Evolutionary conservation across 1,140 invertebrate genomes (phyloP).

Genomic region (Mercenaria mercenaria): DNA sequence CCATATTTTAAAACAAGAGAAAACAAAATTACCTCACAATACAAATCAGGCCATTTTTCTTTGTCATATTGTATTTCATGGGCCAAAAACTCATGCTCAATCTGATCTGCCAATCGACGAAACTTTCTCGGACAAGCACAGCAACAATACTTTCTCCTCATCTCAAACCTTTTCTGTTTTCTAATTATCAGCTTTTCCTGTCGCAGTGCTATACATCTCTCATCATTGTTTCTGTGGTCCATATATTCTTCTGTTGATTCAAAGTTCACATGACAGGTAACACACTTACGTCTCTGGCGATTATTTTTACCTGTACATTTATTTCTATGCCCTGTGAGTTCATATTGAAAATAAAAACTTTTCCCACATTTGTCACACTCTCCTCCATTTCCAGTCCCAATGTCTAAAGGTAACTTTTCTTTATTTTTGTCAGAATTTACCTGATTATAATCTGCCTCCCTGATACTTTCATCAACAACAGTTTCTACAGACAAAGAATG

Average conservation of each 20-base stretch:
- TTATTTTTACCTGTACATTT: slow-evolving; percentile 41
- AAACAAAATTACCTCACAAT: slow-evolving; percentile 35
- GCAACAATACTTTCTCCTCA: slow-evolving; percentile 36
- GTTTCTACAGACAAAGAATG: not conserved
- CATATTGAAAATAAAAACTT: slow-evolving; percentile 27
- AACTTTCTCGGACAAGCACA: slow-evolving; percentile 47
- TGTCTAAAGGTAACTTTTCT: not conserved
- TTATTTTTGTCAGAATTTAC: not conserved
- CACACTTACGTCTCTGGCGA: slow-evolving; percentile 23
- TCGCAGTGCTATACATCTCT: slow-evolving; percentile 5
- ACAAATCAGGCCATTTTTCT: slow-evolving; percentile 49
- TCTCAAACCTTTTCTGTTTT: slow-evolving; percentile 3
- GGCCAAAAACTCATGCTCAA: slow-evolving; percentile 47
- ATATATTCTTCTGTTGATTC: slow-evolving; percentile 34
- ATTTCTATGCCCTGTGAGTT: slow-evolving; percentile 34
- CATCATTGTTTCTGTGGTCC: slow-evolving; percentile 38
- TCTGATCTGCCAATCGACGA: slow-evolving; percentile 39
- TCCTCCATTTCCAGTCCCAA: slow-evolving; percentile 4
- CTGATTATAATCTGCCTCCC: not conserved
- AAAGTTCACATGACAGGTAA: slow-evolving; percentile 32
- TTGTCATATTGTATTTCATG: slow-evolving; percentile 57
- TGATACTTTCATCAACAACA: not conserved
- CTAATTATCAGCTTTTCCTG: slow-evolving; percentile 23
- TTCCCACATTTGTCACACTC: slow-evolving; percentile 32
- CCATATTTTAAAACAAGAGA: too few relatives aligned